These are phyloP conservation scores for Habropoda laboriosa DNA, from an alignment of 1,140 invertebrate genomes.

Conservation along the genomic window DNA sequence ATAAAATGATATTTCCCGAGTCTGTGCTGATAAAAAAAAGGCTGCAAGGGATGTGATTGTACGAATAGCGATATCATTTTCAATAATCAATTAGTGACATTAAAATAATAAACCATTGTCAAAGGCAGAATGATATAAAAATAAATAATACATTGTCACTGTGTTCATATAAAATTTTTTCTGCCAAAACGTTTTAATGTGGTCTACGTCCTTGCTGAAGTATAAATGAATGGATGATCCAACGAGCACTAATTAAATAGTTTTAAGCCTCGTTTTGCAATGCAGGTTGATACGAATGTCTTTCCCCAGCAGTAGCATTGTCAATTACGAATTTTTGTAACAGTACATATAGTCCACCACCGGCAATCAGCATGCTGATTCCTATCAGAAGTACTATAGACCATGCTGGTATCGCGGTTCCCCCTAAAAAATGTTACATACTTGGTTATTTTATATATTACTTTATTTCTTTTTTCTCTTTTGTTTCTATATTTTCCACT, in stretches of 20 bases:
- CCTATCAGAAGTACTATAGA: slow-evolving; percentile 86
- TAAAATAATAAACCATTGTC: slow-evolving; percentile 20
- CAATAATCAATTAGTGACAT: slow-evolving; percentile 33
- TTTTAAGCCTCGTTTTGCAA: slow-evolving; percentile 75
- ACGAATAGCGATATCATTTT: slow-evolving; percentile 46
- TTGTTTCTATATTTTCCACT: slow-evolving; percentile 73
- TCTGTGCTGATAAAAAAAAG: slow-evolving; percentile 11
- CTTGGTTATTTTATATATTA: neutral
- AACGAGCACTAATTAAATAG: neutral
- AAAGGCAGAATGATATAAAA: slow-evolving; percentile 33
- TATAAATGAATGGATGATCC: neutral
- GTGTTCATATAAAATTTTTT: slow-evolving; percentile 55
- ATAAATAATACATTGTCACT: slow-evolving; percentile 51
- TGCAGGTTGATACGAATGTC: slow-evolving; percentile 74
- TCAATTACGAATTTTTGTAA: slow-evolving; percentile 86
- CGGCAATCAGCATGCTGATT: slow-evolving; percentile 85
- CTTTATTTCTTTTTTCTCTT: neutral
- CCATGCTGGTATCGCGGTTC: slow-evolving; percentile 87
- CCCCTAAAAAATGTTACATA: slow-evolving; percentile 81
- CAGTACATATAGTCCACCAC: slow-evolving; percentile 85
- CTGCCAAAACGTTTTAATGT: slow-evolving; percentile 16
- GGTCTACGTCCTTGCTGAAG: slow-evolving; percentile 17
- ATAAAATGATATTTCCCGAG: slow-evolving; percentile 18
- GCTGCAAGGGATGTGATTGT: slow-evolving; percentile 17
- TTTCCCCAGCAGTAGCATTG: slow-evolving; percentile 62